Percentiles rank a stretch among this genome's conserved stretches.
These are phyloP conservation scores for Glaucidium brasilianum DNA, from an alignment of 2,113 vertebrate species.

Conservation along the genomic window DNA sequence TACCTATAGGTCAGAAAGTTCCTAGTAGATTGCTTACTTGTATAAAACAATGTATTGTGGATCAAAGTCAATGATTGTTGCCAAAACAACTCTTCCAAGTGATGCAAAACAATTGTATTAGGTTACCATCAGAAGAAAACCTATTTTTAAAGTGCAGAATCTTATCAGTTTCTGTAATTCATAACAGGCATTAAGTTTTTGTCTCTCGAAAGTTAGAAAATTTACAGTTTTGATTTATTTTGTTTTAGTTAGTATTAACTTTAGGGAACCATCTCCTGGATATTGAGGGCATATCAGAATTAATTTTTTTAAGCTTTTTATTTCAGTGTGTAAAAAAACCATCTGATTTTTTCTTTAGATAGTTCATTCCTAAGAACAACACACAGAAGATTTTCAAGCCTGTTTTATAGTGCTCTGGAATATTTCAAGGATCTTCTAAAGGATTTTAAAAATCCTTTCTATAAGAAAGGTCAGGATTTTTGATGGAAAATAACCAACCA, in stretches of 20 bases:
- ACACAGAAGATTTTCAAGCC: background rate
- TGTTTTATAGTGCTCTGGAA: background rate
- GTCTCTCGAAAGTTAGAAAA: background rate
- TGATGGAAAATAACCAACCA: background rate
- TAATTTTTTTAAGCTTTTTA: background rate
- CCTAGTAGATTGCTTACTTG: background rate
- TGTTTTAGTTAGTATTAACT: background rate
- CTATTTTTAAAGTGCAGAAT: background rate
- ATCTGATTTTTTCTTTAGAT: background rate
- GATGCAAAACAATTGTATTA: background rate
- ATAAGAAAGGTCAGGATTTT: background rate
- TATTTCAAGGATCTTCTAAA: background rate
- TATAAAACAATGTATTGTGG: background rate
- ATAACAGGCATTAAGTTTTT: background rate
- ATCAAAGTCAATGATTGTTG: background rate
- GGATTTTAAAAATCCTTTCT: background rate
- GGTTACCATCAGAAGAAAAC: background rate
- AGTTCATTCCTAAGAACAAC: background rate
- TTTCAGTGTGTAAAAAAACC: background rate
- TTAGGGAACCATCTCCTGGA: background rate
- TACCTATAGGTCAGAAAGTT: background rate
- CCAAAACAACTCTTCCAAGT: background rate
- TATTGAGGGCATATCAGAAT: background rate
- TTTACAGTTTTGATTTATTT: background rate
- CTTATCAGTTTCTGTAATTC: background rate